Conservation (phyloP, 2,113 vertebrate genomes). For the Platysteira castanea region DNA sequence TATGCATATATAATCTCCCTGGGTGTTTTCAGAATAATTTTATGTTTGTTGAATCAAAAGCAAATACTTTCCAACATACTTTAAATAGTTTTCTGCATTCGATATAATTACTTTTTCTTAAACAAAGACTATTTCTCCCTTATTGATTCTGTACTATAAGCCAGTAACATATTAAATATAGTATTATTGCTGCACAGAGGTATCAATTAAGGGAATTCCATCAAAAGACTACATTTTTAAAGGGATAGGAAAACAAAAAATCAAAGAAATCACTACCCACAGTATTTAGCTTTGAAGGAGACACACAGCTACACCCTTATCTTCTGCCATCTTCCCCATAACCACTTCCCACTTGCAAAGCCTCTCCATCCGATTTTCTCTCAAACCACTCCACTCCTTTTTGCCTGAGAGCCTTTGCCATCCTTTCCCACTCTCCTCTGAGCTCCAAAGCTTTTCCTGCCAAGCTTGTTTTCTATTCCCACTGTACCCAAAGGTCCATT, state of each 20-base stretch:
- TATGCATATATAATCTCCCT: too few relatives aligned
- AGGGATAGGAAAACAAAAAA: neutral
- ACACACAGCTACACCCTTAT: neutral
- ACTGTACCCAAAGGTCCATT: neutral
- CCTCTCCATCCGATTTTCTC: neutral
- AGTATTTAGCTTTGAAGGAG: neutral
- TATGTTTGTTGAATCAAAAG: neutral
- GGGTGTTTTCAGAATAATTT: neutral
- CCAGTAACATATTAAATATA: neutral
- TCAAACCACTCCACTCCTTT: neutral
- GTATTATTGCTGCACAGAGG: neutral
- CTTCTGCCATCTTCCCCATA: neutral
- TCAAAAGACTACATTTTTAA: neutral
- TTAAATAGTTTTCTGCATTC: neutral
- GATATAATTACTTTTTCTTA: neutral
- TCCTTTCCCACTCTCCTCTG: neutral
- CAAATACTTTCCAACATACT: neutral
- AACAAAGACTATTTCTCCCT: neutral
- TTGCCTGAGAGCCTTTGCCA: neutral
- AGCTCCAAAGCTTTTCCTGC: neutral
- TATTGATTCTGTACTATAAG: neutral
- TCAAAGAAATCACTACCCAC: neutral
- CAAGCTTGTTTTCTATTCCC: neutral
- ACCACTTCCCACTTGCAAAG: neutral
- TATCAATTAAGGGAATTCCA: neutral